A percentile compares a stretch with the other conserved stretches of the same genome.
phyloP scores from a whole-genome alignment of 2,797 vertebrate genomes.

The Hylomyscus alleni region DNA sequence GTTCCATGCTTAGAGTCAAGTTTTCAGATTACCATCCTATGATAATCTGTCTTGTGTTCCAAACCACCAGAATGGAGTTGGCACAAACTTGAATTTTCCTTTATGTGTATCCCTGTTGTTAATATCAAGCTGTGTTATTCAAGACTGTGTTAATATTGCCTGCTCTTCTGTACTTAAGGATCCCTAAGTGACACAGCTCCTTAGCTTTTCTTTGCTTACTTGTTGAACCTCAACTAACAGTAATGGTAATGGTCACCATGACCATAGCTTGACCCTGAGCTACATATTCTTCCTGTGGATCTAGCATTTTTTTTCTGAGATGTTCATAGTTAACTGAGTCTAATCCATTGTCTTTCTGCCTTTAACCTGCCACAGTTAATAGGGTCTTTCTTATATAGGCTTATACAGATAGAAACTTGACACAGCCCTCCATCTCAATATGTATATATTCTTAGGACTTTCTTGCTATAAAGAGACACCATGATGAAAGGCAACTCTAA shows the following conservation, averaged over 20 bases:
- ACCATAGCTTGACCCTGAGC: neutral
- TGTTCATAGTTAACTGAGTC: neutral
- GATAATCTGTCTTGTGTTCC: neutral
- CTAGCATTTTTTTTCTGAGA: neutral
- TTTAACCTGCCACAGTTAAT: neutral
- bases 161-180: neutral
- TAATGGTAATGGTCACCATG: neutral
- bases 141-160: neutral
- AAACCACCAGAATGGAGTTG: neutral
- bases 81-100: neutral
- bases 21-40: neutral
- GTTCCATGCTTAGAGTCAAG: neutral
- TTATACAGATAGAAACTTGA: neutral
- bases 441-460: neutral
- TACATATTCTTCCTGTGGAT: neutral
- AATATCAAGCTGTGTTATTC: neutral
- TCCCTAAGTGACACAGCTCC: neutral
- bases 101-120: neutral
- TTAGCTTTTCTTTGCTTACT: neutral
- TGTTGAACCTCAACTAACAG: neutral
- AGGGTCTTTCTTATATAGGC: neutral
- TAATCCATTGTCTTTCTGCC: neutral
- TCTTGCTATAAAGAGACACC: neutral
- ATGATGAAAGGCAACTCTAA: too few species aligned
- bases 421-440: neutral